Percentiles rank a stretch among this genome's conserved stretches.
Evolutionary conservation across 2,797 vertebrate species (phyloP).

Genomic region (Lophotriccus pileatus): DNA sequence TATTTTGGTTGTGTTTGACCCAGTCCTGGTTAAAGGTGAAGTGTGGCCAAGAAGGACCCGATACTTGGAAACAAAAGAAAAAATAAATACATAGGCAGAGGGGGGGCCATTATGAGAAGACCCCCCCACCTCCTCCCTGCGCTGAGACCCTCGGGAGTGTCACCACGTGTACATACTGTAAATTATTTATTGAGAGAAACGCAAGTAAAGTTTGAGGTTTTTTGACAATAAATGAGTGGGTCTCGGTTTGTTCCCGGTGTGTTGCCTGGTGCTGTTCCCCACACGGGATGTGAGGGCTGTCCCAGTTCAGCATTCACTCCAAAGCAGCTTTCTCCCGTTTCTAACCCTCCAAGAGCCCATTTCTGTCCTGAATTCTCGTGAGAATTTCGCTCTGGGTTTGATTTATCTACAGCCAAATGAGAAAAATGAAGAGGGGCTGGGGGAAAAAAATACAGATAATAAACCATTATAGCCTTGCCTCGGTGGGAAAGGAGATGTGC

Average conservation of each 20-base stretch:
- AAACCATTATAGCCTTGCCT: neutral
- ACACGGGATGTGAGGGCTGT: rapidly evolving
- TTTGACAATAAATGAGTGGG: conserved; percentile 3
- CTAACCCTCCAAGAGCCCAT: neutral
- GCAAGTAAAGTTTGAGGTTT: conserved; percentile 76
- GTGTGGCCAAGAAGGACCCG: conserved; percentile 58
- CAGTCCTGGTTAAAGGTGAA: conserved; percentile 72
- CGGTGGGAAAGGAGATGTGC: rapidly evolving
- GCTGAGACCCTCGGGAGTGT: conserved; percentile 78
- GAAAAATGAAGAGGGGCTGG: neutral
- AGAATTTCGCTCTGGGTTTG: neutral
- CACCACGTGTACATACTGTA: conserved; percentile 91
- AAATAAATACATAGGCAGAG: neutral
- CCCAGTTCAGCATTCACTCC: neutral
- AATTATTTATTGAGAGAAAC: conserved; percentile 97
- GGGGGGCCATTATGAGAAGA: neutral
- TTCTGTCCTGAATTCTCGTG: neutral
- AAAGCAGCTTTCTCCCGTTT: neutral
- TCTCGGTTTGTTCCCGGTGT: neutral
- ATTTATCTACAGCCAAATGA: neutral
- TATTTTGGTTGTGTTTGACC: conserved; percentile 80
- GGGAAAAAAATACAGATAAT: rapidly evolving
- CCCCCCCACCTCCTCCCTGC: conserved; percentile 44
- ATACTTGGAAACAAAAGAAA: conserved; percentile 29
- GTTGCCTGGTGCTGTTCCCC: neutral